phyloP scores from a whole-genome alignment of 2,888 invertebrate species.

The Andrena minutula region DNA sequence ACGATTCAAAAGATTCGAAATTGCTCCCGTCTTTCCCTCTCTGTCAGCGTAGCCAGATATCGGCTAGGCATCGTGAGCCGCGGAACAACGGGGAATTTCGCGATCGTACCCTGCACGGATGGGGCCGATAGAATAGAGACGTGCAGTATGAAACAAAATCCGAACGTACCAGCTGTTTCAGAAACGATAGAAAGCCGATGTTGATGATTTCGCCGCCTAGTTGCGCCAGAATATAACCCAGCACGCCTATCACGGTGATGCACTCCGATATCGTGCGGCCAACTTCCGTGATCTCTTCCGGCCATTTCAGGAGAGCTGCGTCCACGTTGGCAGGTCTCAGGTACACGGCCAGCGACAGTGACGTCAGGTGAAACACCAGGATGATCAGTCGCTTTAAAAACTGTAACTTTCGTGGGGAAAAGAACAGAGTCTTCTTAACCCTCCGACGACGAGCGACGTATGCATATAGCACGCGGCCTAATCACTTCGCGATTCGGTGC shows the following conservation, averaged over 20 bases:
- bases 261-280: constrained; percentile 88
- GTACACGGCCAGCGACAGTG: constrained; percentile 96
- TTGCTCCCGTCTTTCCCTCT: constrained; percentile 24
- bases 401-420: constrained; percentile 89
- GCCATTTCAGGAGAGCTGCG: constrained; percentile 86
- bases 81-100: constrained; percentile 48
- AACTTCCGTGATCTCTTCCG: constrained; percentile 86
- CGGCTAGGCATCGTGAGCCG: constrained; percentile 10
- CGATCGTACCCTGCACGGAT: constrained; percentile 44
- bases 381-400: constrained; percentile 96
- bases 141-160: constrained; percentile 11
- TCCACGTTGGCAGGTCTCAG: constrained; percentile 91
- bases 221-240: constrained; percentile 95
- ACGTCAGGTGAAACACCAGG: constrained; percentile 93
- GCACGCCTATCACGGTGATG: constrained; percentile 93
- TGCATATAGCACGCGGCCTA: too few species aligned
- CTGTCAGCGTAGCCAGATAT: constrained; percentile 33
- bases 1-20: constrained; percentile 45
- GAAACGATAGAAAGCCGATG: constrained; percentile 95
- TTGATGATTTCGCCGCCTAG: constrained; percentile 98
- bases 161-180: constrained; percentile 93
- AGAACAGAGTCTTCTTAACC: neutral
- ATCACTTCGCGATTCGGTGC: too few species aligned
- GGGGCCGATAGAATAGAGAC: neutral
- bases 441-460: too few species aligned